Percentiles rank a stretch among this genome's conserved stretches.
phyloP scores from a whole-genome alignment of 2,797 vertebrate genomes.

The Spatula versicolor region DNA sequence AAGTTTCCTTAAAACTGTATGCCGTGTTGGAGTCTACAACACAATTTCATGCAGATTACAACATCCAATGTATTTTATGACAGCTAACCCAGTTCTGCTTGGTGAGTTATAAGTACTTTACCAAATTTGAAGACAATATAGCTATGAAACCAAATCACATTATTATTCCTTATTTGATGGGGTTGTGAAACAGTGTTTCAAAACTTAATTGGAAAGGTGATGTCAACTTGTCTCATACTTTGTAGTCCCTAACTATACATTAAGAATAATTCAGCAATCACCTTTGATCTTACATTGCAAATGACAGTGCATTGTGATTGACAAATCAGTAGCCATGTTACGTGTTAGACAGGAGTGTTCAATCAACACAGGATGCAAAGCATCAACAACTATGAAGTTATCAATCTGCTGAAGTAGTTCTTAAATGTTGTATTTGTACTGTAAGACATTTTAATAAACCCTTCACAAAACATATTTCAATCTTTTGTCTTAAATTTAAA shows the following conservation, averaged over 20 bases:
- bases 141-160: neutral
- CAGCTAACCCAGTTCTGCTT: neutral
- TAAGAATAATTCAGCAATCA: neutral
- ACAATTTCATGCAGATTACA: neutral
- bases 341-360: too few relatives aligned
- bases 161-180: neutral
- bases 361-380: too few relatives aligned
- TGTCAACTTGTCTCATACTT: neutral
- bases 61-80: neutral
- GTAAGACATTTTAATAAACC: too few relatives aligned
- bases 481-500: too few relatives aligned
- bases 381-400: too few relatives aligned
- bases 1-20: neutral
- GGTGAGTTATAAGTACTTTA: neutral
- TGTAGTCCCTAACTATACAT: neutral
- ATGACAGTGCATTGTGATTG: neutral
- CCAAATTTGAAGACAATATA: neutral
- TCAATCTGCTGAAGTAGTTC: too few relatives aligned
- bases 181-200: neutral
- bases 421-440: too few relatives aligned
- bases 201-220: neutral
- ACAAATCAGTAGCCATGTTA: neutral
- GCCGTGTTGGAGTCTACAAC: neutral
- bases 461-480: too few relatives aligned
- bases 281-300: neutral